These are phyloP conservation scores for Drosophila helvetica DNA, from an alignment of 2,888 invertebrate genomes.

Conservation along the genomic window DNA sequence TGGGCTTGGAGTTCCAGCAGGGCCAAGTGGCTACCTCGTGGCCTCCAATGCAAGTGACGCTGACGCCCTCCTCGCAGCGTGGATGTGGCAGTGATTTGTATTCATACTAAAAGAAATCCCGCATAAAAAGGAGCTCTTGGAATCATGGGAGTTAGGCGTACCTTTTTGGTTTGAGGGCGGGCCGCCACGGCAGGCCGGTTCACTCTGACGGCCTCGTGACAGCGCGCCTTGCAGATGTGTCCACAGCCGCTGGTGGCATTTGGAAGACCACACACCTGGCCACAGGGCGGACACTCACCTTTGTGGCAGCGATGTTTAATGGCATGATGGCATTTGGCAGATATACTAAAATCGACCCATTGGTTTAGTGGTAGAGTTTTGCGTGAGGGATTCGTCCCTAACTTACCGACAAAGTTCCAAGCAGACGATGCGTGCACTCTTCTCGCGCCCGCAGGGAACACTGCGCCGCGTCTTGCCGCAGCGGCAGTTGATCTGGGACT, in stretches of 20 bases:
- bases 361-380: neutral
- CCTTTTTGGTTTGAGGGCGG: constrained; percentile 55
- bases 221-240: constrained; percentile 89
- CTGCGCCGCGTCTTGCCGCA: constrained; percentile 91
- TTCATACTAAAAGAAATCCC: constrained; percentile 80
- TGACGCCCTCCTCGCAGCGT: constrained; percentile 88
- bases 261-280: constrained; percentile 88
- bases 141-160: constrained; percentile 2
- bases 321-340: constrained; percentile 94
- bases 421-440: constrained; percentile 91
- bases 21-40: constrained; percentile 89
- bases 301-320: constrained; percentile 92
- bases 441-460: constrained; percentile 94
- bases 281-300: constrained; percentile 92
- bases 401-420: constrained; percentile 87
- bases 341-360: constrained; percentile 84
- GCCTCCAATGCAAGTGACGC: constrained; percentile 89
- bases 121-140: too few relatives aligned
- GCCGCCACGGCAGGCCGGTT: constrained; percentile 27
- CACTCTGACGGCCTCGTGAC: constrained; percentile 90
- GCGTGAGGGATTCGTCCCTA: too few relatives aligned
- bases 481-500: constrained; percentile 87
- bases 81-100: constrained; percentile 88
- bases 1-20: constrained; percentile 88
- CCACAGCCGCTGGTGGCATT: constrained; percentile 76